Evolutionary conservation across 2,888 invertebrate genomes (phyloP).

Genomic region (Trichogramma evanescens): DNA sequence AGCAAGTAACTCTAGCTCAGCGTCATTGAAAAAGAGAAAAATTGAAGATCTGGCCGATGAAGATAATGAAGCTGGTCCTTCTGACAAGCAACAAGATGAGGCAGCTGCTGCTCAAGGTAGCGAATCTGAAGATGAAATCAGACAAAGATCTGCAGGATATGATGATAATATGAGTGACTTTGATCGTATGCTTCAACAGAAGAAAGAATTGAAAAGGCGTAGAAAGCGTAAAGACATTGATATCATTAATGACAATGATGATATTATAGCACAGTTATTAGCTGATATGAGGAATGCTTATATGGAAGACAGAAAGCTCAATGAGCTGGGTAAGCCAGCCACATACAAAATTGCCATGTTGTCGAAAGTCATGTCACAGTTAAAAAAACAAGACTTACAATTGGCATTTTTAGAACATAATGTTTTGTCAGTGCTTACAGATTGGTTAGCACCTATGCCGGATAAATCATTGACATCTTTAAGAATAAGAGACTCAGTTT

Average conservation of each 20-base stretch:
- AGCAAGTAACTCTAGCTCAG: constrained; percentile 27
- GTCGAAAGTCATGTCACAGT: constrained; percentile 78
- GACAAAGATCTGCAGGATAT: not conserved
- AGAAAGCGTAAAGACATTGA: constrained; percentile 85
- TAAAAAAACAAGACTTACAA: constrained; percentile 92
- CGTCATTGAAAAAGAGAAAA: constrained; percentile 30
- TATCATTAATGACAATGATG: constrained; percentile 97
- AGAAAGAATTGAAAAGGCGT: constrained; percentile 76
- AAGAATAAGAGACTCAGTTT: constrained; percentile 81
- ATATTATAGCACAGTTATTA: constrained; percentile 86
- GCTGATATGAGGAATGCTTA: constrained; percentile 88
- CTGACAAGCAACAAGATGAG: constrained; percentile 52
- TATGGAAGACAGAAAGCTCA: constrained; percentile 85
- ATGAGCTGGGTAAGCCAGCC: constrained; percentile 77
- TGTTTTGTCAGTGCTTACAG: constrained; percentile 80
- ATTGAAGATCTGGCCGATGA: constrained; percentile 37
- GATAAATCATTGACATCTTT: constrained; percentile 93
- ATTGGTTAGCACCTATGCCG: constrained; percentile 98
- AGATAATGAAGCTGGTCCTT: constrained; percentile 40
- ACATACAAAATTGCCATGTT: constrained; percentile 89
- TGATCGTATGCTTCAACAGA: constrained; percentile 82
- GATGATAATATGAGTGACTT: constrained; percentile 78
- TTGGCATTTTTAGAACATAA: constrained; percentile 95
- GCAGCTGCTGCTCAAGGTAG: constrained; percentile 24
- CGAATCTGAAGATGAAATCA: constrained; percentile 52